Evolutionary conservation across 2,888 invertebrate species (phyloP).

Genomic region (Sinelater perroti): DNA sequence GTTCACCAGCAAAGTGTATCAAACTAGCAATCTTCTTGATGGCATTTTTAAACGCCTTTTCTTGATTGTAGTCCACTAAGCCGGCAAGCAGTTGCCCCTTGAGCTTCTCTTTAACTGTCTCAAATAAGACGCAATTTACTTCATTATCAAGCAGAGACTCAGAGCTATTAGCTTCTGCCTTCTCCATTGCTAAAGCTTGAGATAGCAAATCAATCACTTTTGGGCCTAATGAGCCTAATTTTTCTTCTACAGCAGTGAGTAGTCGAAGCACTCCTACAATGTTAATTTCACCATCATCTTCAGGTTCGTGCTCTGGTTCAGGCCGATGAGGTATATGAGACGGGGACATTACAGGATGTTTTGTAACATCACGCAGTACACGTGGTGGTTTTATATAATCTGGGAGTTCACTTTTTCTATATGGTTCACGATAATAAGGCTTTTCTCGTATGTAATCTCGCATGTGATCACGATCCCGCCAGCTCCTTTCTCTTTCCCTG

Average conservation of each 20-base stretch:
- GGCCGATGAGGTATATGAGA: not conserved
- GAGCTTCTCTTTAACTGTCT: constrained; percentile 86
- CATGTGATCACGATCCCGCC: constrained; percentile 2
- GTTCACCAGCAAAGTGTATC: constrained; percentile 71
- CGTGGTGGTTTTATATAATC: constrained; percentile 53
- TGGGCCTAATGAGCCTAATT: constrained; percentile 85
- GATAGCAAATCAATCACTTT: constrained; percentile 80
- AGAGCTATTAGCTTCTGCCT: constrained; percentile 76
- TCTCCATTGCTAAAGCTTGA: constrained; percentile 80
- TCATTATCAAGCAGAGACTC: constrained; percentile 78
- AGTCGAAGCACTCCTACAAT: constrained; percentile 76
- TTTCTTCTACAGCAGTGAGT: constrained; percentile 82
- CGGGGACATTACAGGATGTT: constrained; percentile 47
- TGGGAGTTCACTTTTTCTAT: constrained; percentile 37
- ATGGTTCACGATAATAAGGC: constrained; percentile 33
- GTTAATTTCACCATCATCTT: constrained; percentile 64
- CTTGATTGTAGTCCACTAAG: constrained; percentile 66
- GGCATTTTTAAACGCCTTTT: constrained; percentile 76
- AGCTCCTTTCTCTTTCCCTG: constrained; percentile 2
- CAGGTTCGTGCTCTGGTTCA: constrained; percentile 52
- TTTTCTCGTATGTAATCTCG: constrained; percentile 26
- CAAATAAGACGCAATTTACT: constrained; percentile 77
- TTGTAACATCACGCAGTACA: constrained; percentile 54
- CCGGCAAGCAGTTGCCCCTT: constrained; percentile 77
- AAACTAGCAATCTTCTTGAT: constrained; percentile 80